These are phyloP conservation scores for Meiosimyza platycephala DNA, from an alignment of 2,888 invertebrate genomes.

Conservation along the genomic window DNA sequence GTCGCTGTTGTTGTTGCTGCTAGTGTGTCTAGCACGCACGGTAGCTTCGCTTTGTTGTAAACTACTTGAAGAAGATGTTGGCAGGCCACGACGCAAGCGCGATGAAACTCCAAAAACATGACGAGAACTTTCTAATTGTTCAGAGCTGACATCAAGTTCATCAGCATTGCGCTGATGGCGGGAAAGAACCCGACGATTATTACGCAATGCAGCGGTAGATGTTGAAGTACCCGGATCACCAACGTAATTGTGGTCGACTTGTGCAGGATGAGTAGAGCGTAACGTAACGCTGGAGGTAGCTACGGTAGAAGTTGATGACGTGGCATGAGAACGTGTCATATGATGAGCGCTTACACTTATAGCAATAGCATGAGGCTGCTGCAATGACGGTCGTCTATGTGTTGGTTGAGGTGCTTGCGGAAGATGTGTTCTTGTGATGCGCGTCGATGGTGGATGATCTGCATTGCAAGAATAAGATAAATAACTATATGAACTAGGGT, in stretches of 20 bases:
- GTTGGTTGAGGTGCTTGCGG: constrained; percentile 43
- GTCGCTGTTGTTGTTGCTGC: constrained; percentile 7
- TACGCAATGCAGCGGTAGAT: constrained; percentile 51
- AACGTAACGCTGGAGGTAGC: constrained; percentile 46
- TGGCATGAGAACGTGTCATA: constrained; percentile 64
- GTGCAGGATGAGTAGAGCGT: constrained; percentile 48
- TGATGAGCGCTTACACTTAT: constrained; percentile 48
- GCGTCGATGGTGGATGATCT: constrained; percentile 27
- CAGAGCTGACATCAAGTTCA: constrained; percentile 59
- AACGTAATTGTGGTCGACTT: constrained; percentile 64
- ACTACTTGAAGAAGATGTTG: constrained; percentile 54
- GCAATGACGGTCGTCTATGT: constrained; percentile 52
- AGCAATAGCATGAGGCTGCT: constrained; percentile 43
- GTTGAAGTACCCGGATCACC: constrained; percentile 60
- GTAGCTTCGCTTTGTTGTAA: constrained; percentile 37
- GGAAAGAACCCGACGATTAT: constrained; percentile 62
- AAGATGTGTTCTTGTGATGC: constrained; percentile 23
- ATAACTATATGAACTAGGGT: background rate
- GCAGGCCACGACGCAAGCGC: constrained; percentile 56
- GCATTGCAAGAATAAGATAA: background rate
- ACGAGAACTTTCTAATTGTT: constrained; percentile 54
- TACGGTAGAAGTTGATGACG: constrained; percentile 53
- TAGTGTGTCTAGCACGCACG: constrained; percentile 28
- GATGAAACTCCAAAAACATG: constrained; percentile 49
- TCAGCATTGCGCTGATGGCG: constrained; percentile 66